phyloP scores from a whole-genome alignment of 1,140 invertebrate species.

The Philopotamus ludificatus region DNA sequence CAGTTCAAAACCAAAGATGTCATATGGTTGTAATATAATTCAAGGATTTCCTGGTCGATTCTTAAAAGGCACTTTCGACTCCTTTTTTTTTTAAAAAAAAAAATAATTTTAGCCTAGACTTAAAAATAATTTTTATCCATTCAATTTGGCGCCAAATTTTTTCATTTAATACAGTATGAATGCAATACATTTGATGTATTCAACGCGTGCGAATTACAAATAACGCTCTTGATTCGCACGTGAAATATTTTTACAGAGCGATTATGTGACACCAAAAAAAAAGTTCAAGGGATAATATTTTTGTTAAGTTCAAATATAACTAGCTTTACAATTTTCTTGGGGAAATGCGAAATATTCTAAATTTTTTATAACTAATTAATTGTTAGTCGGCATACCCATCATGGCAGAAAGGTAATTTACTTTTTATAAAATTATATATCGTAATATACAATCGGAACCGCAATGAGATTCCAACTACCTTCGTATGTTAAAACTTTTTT shows the following conservation, averaged over 20 bases:
- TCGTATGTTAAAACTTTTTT: too few relatives aligned
- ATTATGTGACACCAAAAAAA: constrained; percentile 4
- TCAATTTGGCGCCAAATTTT: constrained; percentile 33
- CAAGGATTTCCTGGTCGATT: constrained; percentile 40
- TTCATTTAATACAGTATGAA: constrained; percentile 11
- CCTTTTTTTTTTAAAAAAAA: constrained; percentile 40
- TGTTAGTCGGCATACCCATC: constrained; percentile 42
- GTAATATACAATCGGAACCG: too few relatives aligned
- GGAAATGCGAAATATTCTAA: not conserved
- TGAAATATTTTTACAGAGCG: constrained; percentile 26
- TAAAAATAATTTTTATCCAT: constrained; percentile 39
- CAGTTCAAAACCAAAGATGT: constrained; percentile 36
- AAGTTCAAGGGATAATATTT: not conserved
- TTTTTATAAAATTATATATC: too few relatives aligned
- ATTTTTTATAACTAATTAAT: too few relatives aligned
- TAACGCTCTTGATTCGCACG: too few relatives aligned
- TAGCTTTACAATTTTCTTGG: too few relatives aligned
- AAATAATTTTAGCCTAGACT: constrained; percentile 42
- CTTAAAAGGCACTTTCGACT: constrained; percentile 43
- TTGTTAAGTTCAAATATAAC: too few relatives aligned
- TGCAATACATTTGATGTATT: too few relatives aligned
- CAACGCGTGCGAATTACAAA: too few relatives aligned
- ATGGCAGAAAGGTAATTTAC: constrained; percentile 43
- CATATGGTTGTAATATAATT: constrained; percentile 38
- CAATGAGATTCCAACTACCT: too few relatives aligned